Conservation (phyloP, 2,797 vertebrate species). For the Pseudotriccus pelzelni region DNA sequence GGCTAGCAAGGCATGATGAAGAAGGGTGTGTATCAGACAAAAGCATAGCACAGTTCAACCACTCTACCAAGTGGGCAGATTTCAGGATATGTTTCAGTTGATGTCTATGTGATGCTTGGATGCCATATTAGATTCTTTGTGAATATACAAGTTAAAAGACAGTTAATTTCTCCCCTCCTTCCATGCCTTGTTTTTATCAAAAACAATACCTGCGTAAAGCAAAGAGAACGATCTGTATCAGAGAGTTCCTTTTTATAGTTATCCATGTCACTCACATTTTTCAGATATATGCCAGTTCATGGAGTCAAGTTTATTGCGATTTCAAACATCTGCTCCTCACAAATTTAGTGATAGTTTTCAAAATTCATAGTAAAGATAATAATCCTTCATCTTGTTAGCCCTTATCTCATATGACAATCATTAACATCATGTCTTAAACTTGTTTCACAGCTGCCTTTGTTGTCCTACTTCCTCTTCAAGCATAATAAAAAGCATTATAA, state of each 20-base stretch:
- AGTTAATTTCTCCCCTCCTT: neutral
- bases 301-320: neutral
- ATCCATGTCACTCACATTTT: neutral
- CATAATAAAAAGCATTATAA: neutral
- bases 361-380: neutral
- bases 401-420: neutral
- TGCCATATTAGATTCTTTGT: neutral
- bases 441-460: neutral
- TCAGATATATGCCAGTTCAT: neutral
- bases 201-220: neutral
- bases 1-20: accelerated
- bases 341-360: neutral
- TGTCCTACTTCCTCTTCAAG: neutral
- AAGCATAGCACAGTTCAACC: neutral
- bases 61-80: neutral
- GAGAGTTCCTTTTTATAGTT: neutral
- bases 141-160: neutral
- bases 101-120: neutral
- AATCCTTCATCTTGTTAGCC: neutral
- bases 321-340: neutral
- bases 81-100: neutral
- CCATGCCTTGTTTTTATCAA: neutral
- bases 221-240: neutral
- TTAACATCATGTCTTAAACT: neutral
- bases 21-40: neutral